These are phyloP conservation scores for Polietes domitor DNA, from an alignment of 2,888 invertebrate genomes.

Conservation along the genomic window DNA sequence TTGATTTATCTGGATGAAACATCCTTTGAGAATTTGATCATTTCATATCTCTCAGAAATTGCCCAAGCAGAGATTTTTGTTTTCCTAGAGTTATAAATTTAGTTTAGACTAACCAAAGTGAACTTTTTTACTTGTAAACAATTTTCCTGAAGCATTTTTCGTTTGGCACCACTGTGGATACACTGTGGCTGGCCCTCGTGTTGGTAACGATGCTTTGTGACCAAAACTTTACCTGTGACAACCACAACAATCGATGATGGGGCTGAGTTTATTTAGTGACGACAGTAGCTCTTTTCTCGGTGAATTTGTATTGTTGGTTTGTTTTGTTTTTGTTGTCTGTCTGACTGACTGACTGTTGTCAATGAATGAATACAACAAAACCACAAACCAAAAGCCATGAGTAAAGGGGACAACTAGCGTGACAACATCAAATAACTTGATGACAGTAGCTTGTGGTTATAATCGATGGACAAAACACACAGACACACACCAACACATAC, in stretches of 20 bases:
- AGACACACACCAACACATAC: neutral
- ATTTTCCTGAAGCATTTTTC: too few species aligned
- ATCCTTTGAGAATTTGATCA: too few species aligned
- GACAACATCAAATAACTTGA: conserved; percentile 65
- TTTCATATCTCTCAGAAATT: too few species aligned
- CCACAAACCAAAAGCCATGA: conserved; percentile 62
- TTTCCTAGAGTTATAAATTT: too few species aligned
- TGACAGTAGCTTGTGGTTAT: conserved; percentile 65
- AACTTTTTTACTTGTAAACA: too few species aligned
- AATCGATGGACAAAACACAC: conserved; percentile 45
- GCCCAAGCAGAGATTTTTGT: too few species aligned
- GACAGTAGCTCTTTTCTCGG: conserved; percentile 55
- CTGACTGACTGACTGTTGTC: conserved; percentile 21
- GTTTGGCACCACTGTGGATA: neutral
- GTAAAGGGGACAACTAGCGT: conserved; percentile 67
- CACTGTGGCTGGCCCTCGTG: neutral
- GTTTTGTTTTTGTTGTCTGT: conserved; percentile 8
- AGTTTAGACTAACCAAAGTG: too few species aligned
- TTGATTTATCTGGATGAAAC: too few species aligned
- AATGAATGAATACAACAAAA: conserved; percentile 42
- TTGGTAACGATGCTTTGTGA: conserved; percentile 31
- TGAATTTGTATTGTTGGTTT: conserved; percentile 25
- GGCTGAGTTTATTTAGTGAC: conserved; percentile 45
- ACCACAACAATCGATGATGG: conserved; percentile 62
- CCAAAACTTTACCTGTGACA: conserved; percentile 52